Evolutionary conservation across 2,888 invertebrate genomes (phyloP).

Genomic region (Rhopalosiphum nymphaeae): DNA sequence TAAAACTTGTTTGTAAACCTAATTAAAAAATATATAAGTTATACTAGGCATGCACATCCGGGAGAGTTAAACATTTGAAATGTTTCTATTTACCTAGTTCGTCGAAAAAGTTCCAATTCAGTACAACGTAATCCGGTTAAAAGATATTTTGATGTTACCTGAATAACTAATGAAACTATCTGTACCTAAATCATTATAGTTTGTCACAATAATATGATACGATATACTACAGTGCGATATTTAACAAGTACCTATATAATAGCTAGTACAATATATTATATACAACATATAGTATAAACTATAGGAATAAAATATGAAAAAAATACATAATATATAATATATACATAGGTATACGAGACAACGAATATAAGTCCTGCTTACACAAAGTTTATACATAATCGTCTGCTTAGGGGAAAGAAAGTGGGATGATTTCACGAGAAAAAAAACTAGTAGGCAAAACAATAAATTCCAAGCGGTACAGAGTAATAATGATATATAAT

Average conservation of each 20-base stretch:
- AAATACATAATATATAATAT: not conserved
- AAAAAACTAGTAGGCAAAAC: not conserved
- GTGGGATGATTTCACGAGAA: not conserved
- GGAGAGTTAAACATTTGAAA: not conserved
- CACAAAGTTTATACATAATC: not conserved
- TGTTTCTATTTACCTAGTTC: not conserved
- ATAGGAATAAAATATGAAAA: not conserved
- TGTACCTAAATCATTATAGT: not conserved
- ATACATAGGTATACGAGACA: not conserved
- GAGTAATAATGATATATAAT: not conserved
- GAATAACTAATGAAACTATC: not conserved
- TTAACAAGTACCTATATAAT: not conserved
- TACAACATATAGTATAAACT: not conserved
- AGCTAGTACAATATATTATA: not conserved
- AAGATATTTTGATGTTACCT: not conserved
- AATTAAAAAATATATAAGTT: not conserved
- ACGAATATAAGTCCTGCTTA: not conserved
- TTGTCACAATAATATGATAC: not conserved
- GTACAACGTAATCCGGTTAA: not conserved
- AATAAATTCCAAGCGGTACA: not conserved
- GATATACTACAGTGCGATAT: not conserved
- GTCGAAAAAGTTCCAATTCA: not conserved
- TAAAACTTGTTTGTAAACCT: not conserved
- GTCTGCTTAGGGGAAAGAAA: not conserved
- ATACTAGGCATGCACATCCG: not conserved